phyloP scores from a whole-genome alignment of 2,888 invertebrate species.

The Pycnomerus fuliginosus region DNA sequence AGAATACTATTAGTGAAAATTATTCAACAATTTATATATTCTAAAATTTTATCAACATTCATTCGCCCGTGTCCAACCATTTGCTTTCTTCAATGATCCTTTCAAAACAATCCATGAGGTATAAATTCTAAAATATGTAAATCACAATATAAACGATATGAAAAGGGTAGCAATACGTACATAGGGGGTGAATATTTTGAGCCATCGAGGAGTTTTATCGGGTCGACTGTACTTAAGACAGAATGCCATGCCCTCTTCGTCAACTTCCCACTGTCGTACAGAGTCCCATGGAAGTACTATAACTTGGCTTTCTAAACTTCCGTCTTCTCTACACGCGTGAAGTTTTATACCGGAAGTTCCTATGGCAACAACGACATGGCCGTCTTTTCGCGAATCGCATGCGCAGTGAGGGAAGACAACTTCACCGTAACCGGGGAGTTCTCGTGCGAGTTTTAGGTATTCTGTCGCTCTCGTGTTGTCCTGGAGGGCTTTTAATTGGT shows the following conservation, averaged over 20 bases:
- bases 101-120: slow-evolving; percentile 92
- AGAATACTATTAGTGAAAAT: slow-evolving; percentile 22
- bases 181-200: slow-evolving; percentile 86
- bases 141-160: slow-evolving; percentile 41
- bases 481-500: slow-evolving; percentile 95
- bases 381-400: slow-evolving; percentile 87
- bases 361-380: slow-evolving; percentile 65
- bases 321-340: slow-evolving; percentile 82
- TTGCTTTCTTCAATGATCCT: slow-evolving; percentile 90
- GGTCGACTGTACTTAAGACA: slow-evolving; percentile 82
- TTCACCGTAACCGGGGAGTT: slow-evolving; percentile 90
- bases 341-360: slow-evolving; percentile 70
- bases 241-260: slow-evolving; percentile 91
- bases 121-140: slow-evolving; percentile 73
- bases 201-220: slow-evolving; percentile 78
- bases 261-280: slow-evolving; percentile 82
- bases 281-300: slow-evolving; percentile 83
- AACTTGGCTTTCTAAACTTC: slow-evolving; percentile 70
- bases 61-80: slow-evolving; percentile 82
- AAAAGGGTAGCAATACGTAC: slow-evolving; percentile 57
- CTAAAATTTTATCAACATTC: slow-evolving; percentile 47
- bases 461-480: slow-evolving; percentile 83
- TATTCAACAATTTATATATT: slow-evolving; percentile 24
- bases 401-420: slow-evolving; percentile 93
- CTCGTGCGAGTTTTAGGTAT: slow-evolving; percentile 81